These are phyloP conservation scores for Mionectes olivaceus DNA, from an alignment of 2,797 vertebrate species.

Conservation along the genomic window DNA sequence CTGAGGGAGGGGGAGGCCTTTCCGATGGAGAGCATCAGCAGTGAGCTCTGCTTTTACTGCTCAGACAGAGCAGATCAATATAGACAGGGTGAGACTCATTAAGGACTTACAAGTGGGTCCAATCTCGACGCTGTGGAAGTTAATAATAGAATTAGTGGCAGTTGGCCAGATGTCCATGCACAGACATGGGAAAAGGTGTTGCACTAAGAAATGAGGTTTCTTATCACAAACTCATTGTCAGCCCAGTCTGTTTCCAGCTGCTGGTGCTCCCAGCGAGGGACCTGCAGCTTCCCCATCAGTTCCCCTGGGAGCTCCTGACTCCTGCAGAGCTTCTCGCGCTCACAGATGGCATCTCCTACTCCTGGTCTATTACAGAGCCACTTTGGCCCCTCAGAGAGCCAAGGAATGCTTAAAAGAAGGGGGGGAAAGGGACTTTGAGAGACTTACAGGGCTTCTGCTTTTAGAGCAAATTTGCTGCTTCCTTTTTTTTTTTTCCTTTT, in stretches of 20 bases:
- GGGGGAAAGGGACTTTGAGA: background rate
- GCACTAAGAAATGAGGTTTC: background rate
- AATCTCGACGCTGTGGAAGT: fast-evolving
- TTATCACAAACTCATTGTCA: background rate
- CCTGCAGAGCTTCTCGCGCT: background rate
- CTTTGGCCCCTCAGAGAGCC: background rate
- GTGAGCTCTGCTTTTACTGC: background rate
- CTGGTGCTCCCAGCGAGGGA: fast-evolving
- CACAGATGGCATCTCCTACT: background rate
- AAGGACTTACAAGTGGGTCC: background rate
- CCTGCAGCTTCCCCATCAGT: background rate
- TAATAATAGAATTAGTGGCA: background rate
- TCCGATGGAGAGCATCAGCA: background rate
- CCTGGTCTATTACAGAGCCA: background rate
- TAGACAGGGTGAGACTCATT: background rate
- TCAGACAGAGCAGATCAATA: fast-evolving
- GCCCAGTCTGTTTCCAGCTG: background rate
- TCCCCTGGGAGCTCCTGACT: background rate
- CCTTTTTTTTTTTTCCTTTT: background rate
- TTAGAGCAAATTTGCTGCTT: background rate
- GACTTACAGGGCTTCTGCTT: background rate
- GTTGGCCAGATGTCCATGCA: background rate
- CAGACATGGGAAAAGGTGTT: background rate
- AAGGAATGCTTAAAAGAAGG: background rate
- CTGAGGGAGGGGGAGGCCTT: background rate